phyloP scores from a whole-genome alignment of 2,888 invertebrate genomes.

The Heliconius erato region DNA sequence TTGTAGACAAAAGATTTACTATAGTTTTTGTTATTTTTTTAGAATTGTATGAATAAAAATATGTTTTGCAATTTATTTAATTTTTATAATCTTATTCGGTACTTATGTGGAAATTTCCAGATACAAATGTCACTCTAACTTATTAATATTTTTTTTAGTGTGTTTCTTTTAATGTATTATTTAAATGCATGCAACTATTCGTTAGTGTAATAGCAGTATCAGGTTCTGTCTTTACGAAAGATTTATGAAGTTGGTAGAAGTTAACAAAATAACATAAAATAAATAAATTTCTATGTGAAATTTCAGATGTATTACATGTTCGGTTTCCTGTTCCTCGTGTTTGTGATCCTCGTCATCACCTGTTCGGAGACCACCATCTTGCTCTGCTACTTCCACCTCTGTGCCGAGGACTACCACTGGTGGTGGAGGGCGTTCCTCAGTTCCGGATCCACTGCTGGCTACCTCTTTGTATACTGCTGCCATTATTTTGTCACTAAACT shows the following conservation, averaged over 20 bases:
- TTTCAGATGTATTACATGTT: constrained; percentile 99
- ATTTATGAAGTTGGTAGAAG: background rate
- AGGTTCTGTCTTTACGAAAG: background rate
- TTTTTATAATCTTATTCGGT: background rate
- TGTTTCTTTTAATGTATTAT: background rate
- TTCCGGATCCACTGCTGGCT: constrained; percentile 98
- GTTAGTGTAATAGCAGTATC: too few relatives aligned
- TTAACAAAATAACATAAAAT: background rate
- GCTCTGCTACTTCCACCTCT: constrained; percentile 99
- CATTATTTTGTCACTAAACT: constrained; percentile 99
- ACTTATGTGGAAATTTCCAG: background rate
- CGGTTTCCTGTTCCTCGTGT: constrained; percentile 99
- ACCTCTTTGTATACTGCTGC: constrained; percentile 98
- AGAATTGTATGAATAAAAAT: too few relatives aligned
- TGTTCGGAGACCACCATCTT: constrained; percentile 99
- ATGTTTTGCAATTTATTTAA: too few relatives aligned
- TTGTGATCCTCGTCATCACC: constrained; percentile 98
- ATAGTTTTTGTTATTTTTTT: too few relatives aligned
- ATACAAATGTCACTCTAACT: background rate
- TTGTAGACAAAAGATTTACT: background rate
- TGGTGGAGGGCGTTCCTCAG: constrained; percentile 99
- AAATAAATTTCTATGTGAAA: background rate
- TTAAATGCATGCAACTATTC: background rate
- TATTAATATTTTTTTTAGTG: background rate
- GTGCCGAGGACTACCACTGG: constrained; percentile 99